Percentiles rank a stretch among this genome's conserved stretches.
These are phyloP conservation scores for Atta texana DNA, from an alignment of 1,140 invertebrate species.

Conservation along the genomic window DNA sequence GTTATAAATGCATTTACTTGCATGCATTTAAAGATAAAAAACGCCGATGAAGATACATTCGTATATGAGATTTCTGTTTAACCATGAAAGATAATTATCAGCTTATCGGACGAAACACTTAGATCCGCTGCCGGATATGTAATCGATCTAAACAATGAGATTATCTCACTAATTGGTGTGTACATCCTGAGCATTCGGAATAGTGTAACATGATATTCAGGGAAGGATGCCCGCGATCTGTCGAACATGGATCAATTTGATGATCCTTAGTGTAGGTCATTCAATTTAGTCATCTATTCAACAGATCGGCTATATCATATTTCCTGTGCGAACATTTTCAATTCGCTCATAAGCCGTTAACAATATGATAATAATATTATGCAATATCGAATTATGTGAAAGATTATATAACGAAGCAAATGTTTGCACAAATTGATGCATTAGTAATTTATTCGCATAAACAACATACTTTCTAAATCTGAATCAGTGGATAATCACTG, in stretches of 20 bases:
- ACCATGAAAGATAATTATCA: constrained; percentile 47
- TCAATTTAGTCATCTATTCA: constrained; percentile 49
- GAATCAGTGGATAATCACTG: too few species aligned
- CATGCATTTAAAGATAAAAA: not conserved
- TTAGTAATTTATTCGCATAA: not conserved
- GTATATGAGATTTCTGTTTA: constrained; percentile 32
- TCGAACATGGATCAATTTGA: constrained; percentile 54
- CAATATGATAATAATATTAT: constrained; percentile 16
- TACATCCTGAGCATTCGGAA: constrained; percentile 54
- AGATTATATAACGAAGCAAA: not conserved
- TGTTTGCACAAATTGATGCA: not conserved
- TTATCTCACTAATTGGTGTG: constrained; percentile 78
- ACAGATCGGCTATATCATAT: constrained; percentile 17
- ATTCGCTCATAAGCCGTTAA: not conserved
- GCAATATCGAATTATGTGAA: not conserved
- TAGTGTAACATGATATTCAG: constrained; percentile 51
- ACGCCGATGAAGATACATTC: constrained; percentile 15
- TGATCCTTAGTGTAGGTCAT: constrained; percentile 49
- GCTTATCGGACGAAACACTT: constrained; percentile 38
- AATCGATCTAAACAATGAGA: constrained; percentile 81
- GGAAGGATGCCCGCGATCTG: constrained; percentile 57
- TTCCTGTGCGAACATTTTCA: constrained; percentile 30
- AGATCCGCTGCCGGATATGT: constrained; percentile 63
- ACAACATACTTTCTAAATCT: too few species aligned
- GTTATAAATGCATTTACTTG: not conserved